Conservation (phyloP, 2,113 vertebrate genomes). For the Microcebus lehilahytsara region DNA sequence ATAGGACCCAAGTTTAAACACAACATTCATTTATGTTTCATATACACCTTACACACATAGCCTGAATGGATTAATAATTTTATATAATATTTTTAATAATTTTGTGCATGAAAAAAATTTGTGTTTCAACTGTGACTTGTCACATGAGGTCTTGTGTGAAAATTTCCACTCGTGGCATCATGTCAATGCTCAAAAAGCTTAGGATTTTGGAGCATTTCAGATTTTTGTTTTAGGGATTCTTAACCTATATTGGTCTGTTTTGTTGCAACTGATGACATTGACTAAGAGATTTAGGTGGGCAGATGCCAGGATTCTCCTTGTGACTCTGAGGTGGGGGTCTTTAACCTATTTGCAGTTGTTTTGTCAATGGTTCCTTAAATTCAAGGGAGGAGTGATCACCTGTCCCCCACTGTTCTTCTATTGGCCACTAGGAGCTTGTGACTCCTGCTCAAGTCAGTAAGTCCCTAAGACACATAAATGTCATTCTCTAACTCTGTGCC, state of each 20-base stretch:
- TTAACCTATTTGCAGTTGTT: not conserved
- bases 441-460: not conserved
- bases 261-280: not conserved
- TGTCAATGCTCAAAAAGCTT: not conserved
- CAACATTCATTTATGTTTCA: not conserved
- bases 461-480: not conserved
- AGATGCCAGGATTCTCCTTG: not conserved
- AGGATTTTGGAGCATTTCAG: not conserved
- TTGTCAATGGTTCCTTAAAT: not conserved
- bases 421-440: not conserved
- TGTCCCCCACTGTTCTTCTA: not conserved
- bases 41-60: not conserved
- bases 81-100: not conserved
- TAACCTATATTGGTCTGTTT: not conserved
- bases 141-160: not conserved
- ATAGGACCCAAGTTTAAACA: not conserved
- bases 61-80: not conserved
- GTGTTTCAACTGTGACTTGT: not conserved
- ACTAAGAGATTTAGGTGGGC: not conserved
- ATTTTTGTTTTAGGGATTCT: not conserved
- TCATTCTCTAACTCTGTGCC: not conserved
- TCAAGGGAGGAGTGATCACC: not conserved
- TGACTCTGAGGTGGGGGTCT: not conserved
- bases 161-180: not conserved
- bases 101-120: not conserved